Evolutionary conservation across 2,797 vertebrate genomes (phyloP).

Genomic region (Paedocypris micromegethes): DNA sequence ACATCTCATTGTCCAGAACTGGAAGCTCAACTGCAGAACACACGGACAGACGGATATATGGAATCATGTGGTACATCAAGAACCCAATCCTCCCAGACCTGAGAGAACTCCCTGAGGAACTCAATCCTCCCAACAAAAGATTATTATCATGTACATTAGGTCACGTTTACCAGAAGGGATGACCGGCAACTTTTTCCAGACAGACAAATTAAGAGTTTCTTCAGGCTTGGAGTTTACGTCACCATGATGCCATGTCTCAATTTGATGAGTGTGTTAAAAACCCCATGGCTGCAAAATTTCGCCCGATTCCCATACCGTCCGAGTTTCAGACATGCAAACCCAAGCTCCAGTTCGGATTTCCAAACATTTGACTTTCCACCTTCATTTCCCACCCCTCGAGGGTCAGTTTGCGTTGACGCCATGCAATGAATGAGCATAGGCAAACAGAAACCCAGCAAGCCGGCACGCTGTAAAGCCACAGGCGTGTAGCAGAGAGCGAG

Average conservation of each 20-base stretch:
- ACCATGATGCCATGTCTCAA: conserved; percentile 42
- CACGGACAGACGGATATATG: conserved; percentile 36
- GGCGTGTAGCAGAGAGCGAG: conserved; percentile 26
- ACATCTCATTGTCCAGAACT: conserved; percentile 89
- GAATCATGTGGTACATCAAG: too few relatives aligned
- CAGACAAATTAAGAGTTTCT: conserved; percentile 47
- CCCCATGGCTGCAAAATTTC: conserved; percentile 30
- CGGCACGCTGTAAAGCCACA: conserved; percentile 42
- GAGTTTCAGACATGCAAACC: conserved; percentile 2
- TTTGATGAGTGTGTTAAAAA: conserved; percentile 20
- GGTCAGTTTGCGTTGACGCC: conserved; percentile 59
- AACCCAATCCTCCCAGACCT: too few relatives aligned
- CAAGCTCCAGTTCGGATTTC: conserved; percentile 16
- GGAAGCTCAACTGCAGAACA: conserved; percentile 74
- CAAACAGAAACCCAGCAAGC: conserved; percentile 44
- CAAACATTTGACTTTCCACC: conserved; percentile 37
- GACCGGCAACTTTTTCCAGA: conserved; percentile 47
- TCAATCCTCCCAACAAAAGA: conserved; percentile 8
- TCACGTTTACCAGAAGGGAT: conserved; percentile 35
- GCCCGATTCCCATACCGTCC: conserved; percentile 14
- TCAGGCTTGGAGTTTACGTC: conserved; percentile 37
- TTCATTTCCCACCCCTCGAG: conserved; percentile 31
- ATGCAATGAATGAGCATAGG: conserved; percentile 59
- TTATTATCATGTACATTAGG: conserved; percentile 31
- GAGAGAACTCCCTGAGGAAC: conserved; percentile 17